Evolutionary conservation across 2,797 vertebrate species (phyloP), one percentile per base, ranked within the genome.

Genomic region (Dromococcyx pavoninus): DNA sequence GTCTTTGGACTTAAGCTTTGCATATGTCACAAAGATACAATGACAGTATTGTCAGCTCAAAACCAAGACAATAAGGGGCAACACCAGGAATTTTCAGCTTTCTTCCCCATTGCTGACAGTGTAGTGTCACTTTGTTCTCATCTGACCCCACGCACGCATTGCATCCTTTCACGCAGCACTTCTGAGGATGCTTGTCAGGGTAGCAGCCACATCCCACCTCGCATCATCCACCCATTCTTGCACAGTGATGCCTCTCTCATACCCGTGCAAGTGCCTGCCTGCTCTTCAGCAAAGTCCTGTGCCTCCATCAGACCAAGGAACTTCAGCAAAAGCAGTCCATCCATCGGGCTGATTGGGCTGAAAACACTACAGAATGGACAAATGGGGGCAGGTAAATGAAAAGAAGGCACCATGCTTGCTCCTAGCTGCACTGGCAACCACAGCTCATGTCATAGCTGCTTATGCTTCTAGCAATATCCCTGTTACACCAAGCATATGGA

Each of bases 401-500:
- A 22, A 54, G 18, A 35, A 60, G 19, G 32, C 35, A 61, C 33
- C 10, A 4, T 4, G 10, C 22, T 48, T 61, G 14, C 11, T 80
- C 18, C 66, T 33, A 37, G 28, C 23, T 78, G 24, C 30, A 61
- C 13, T 1, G 1, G 41, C 50, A 86, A 17, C 32, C 2, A 3
- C 37, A 51, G 44, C 14, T 82, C 30, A 32, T 17, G 46, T 8
- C 43, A 35, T 0, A 4, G 33, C 21, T 72, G 28, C 28, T 61
- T 50, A 33, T 0, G 1, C 12, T 21, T 46, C 17, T 4, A 7
- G 54, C 22, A 54, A 14, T 1, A 54, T 5, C 13, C 22, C 27
- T 19, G 79, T 51, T 41, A 22, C 15, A 71, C 4, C 44, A 39
- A 23, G 24, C 10, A 30, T 2, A 22, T 5, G 1, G 2, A 61